Conservation (phyloP, 1,140 invertebrate genomes). For the Trachymyrmex cornetzi region DNA sequence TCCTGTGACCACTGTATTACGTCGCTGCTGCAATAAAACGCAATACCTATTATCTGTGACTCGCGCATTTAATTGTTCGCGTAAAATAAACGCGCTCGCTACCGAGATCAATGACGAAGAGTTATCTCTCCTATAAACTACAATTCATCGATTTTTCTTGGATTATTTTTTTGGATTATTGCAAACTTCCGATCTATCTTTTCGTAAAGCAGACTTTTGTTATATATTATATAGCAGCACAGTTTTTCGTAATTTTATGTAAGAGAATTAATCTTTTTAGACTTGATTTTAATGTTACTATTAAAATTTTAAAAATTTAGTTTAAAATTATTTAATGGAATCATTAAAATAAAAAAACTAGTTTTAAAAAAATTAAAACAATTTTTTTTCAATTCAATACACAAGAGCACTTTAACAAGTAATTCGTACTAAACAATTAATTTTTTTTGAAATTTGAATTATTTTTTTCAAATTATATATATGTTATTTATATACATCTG, state of each 20-base stretch:
- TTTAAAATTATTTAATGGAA: no score
- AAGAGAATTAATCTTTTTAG: background rate
- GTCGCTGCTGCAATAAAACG: constrained; percentile 19
- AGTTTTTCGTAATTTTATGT: background rate
- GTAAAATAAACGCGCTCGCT: background rate
- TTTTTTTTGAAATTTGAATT: no score
- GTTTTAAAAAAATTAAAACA: no score
- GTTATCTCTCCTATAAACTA: background rate
- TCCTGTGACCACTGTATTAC: background rate
- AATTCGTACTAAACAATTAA: no score
- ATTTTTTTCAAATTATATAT: no score
- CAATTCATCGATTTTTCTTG: background rate
- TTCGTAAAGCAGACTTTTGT: background rate
- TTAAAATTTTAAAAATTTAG: no score
- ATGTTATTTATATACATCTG: no score
- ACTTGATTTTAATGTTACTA: no score
- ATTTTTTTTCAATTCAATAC: no score
- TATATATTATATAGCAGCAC: background rate
- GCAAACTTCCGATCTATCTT: background rate
- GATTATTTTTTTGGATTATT: background rate
- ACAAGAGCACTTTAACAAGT: no score
- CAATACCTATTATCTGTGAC: constrained; percentile 30
- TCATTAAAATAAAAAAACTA: no score
- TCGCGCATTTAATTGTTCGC: constrained; percentile 6
- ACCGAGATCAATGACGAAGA: background rate